These are phyloP conservation scores for Setophaga petechia DNA, from an alignment of 2,113 vertebrate genomes.

Conservation along the genomic window DNA sequence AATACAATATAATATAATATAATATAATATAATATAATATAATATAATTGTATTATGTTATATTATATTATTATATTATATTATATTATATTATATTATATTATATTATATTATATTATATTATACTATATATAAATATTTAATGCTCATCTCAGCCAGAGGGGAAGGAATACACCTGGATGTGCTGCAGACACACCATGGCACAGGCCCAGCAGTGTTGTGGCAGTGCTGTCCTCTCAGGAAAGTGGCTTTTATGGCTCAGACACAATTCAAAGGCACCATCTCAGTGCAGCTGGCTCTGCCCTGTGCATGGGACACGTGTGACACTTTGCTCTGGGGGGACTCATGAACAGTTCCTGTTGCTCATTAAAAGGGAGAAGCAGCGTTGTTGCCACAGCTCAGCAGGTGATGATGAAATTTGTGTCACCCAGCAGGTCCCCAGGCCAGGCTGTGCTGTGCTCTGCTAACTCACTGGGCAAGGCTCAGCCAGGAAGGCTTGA, in stretches of 20 bases:
- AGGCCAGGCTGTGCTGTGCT: not conserved
- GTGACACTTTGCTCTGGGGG: not conserved
- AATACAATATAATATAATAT: no score
- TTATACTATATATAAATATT: no score
- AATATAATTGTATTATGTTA: no score
- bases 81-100: no score
- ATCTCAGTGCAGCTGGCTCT: not conserved
- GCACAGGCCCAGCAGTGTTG: not conserved
- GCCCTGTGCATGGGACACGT: not conserved
- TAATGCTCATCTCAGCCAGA: not conserved
- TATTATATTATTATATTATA: no score
- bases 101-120: no score
- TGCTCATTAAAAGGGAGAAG: not conserved
- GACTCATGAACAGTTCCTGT: not conserved
- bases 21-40: no score
- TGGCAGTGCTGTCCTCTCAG: not conserved
- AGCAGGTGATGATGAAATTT: fast-evolving
- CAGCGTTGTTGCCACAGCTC: not conserved
- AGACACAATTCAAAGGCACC: not conserved
- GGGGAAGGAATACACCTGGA: not conserved
- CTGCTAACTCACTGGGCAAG: not conserved
- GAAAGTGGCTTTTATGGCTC: not conserved
- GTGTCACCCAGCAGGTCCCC: not conserved
- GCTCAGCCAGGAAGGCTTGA: not conserved
- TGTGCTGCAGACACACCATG: not conserved